phyloP scores from a whole-genome alignment of 2,797 vertebrate species.

The Emys orbicularis region DNA sequence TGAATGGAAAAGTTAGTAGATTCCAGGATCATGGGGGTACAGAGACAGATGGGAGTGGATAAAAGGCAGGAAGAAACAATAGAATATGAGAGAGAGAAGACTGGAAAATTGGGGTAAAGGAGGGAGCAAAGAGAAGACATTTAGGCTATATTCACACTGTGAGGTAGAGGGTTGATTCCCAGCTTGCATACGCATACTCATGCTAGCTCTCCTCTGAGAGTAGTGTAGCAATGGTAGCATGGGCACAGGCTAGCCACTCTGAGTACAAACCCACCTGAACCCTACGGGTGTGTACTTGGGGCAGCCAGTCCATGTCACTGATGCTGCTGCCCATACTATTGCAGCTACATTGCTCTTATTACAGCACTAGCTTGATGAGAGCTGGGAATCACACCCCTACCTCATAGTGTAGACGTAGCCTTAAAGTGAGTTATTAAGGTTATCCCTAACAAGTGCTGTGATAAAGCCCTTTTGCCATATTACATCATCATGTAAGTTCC shows the following conservation, averaged over 20 bases:
- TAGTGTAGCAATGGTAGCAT: not conserved
- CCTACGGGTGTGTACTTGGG: not conserved
- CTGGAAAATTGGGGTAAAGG: not conserved
- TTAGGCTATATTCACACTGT: not conserved
- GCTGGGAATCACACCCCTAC: not conserved
- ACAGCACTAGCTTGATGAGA: not conserved
- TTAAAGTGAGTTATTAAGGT: slow-evolving; percentile 6
- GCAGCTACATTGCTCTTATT: not conserved
- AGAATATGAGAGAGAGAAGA: not conserved
- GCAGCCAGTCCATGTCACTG: not conserved
- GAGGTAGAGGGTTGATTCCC: not conserved
- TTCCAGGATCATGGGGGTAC: not conserved
- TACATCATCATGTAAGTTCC: not conserved
- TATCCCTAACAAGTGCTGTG: not conserved
- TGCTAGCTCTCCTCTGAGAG: not conserved
- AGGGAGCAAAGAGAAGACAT: not conserved
- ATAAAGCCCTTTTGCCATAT: not conserved
- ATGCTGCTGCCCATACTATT: not conserved
- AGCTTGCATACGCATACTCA: not conserved
- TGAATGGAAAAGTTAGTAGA: not conserved
- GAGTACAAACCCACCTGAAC: not conserved
- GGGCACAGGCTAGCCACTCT: not conserved
- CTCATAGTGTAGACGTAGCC: not conserved
- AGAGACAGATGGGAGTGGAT: not conserved
- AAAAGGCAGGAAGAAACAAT: not conserved